These are phyloP conservation scores for Brienomyrus longianalis DNA, from an alignment of 2,113 vertebrate species.

Conservation along the genomic window DNA sequence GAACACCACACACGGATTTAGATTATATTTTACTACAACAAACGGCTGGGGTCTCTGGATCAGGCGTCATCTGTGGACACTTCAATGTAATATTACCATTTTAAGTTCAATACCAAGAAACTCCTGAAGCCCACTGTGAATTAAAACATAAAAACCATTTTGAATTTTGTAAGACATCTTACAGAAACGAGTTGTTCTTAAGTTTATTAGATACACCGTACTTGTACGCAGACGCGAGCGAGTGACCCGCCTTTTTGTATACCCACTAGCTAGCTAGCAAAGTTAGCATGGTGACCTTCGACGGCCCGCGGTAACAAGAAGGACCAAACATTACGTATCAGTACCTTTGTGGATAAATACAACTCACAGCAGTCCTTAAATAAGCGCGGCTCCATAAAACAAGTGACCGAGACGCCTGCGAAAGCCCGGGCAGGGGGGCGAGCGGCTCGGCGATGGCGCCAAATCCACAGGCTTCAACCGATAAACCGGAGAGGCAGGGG, in stretches of 20 bases:
- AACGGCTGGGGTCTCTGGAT: not conserved
- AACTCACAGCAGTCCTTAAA: conserved; percentile 18
- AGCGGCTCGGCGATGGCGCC: conserved; percentile 2
- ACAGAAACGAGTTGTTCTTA: not conserved
- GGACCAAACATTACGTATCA: not conserved
- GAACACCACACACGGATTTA: not conserved
- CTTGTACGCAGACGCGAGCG: not conserved
- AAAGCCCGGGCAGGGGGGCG: not conserved
- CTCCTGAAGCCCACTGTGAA: not conserved
- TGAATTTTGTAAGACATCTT: not conserved
- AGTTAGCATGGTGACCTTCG: not conserved
- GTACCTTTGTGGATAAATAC: conserved; percentile 21
- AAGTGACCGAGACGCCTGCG: not conserved
- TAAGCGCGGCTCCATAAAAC: conserved; percentile 23
- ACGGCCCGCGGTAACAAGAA: not conserved
- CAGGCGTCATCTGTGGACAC: not conserved
- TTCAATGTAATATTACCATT: not conserved
- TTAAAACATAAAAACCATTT: not conserved
- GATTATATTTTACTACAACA: not conserved
- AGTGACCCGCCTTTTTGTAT: not conserved
- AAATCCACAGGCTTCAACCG: conserved; percentile 13
- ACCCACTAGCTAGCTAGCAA: not conserved
- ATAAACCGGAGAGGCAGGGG: not conserved
- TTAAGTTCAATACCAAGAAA: not conserved
- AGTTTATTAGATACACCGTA: not conserved